Conservation (phyloP, 2,888 invertebrate species). For the Cyclophora albipunctata region DNA sequence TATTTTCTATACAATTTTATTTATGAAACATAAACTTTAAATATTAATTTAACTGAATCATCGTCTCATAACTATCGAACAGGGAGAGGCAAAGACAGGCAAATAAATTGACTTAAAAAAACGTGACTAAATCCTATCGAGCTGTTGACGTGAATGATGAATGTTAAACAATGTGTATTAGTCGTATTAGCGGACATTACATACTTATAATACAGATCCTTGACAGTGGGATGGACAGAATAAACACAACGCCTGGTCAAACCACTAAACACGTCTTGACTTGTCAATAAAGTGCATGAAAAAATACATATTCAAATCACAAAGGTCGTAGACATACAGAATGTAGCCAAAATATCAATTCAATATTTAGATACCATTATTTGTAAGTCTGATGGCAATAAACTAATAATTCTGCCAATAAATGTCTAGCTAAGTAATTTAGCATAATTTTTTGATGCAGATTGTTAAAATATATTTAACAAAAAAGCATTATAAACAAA, state of each 20-base stretch:
- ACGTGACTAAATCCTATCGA: constrained; percentile 38
- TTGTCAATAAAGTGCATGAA: constrained; percentile 26
- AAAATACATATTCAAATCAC: constrained; percentile 29
- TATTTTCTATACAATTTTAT: too few species aligned
- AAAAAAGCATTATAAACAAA: constrained; percentile 17
- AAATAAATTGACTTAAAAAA: constrained; percentile 51
- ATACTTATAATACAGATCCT: constrained; percentile 35
- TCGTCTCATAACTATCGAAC: constrained; percentile 43
- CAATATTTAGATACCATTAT: constrained; percentile 18
- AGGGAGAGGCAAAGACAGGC: constrained; percentile 44
- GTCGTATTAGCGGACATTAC: constrained; percentile 50
- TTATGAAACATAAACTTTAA: too few species aligned
- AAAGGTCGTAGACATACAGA: constrained; percentile 20
- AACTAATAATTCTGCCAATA: constrained; percentile 20
- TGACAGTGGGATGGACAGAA: constrained; percentile 30
- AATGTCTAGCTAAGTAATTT: constrained; percentile 13
- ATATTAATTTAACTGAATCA: constrained; percentile 33
- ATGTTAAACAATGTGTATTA: constrained; percentile 54
- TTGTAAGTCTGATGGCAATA: constrained; percentile 18
- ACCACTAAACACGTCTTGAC: constrained; percentile 46
- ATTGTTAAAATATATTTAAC: constrained; percentile 14
- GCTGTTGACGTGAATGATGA: constrained; percentile 61
- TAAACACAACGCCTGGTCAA: constrained; percentile 43
- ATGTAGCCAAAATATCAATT: constrained; percentile 15
- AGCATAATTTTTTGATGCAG: constrained; percentile 14